Base-by-base conservation (phyloP, 2,113 vertebrate genomes). In the Chaetorhynchus papuensis region DNA sequence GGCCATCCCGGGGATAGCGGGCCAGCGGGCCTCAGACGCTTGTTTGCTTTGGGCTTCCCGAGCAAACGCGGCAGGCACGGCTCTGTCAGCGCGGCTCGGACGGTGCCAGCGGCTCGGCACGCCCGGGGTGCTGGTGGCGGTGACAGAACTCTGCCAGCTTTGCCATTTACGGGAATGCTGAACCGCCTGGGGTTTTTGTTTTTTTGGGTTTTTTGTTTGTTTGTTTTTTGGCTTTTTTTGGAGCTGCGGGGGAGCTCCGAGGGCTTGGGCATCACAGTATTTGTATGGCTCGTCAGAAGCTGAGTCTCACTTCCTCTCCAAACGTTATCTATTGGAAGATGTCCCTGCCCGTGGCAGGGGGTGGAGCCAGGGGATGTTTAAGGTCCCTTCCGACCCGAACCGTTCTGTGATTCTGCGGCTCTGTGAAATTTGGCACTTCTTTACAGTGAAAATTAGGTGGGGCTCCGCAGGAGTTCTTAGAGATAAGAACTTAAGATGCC, bases 91-190 rank as follows among this genome's bases (percentile, higher is more conserved):
- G 20, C n/a, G 5, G 45, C 8, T 71, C 15, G 33, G 39, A 3
- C 3, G 7, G 37, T 20, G 76, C 41, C 39, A 15, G 6, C n/a
- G 11, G 33, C 64, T 30, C 28, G 7, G 56, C 47, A 2, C 6
- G 50, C 28, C 31, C 3, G 4, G 2, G 5, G 2, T 3, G 33
- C 2, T 10, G 0, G 11, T 15, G 56, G 12, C 39, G 31, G 13
- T 15, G 49, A 9, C 63, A 18, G 53, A 30, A 1, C 28, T 20
- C 20, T 9, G 70, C 20, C 41, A 1, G 47, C 13, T 14, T 7
- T 9, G 37, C 33, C 8, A 0, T 44, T 52, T 7, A 31, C 5
- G 4, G 41, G 42, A 17, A 2, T 0, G 78, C 50, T 6, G 50
- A 33, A 11, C 17, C 0, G 10, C 31, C 41, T 7, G 47, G 31